A percentile compares a stretch with the other conserved stretches of the same genome.
phyloP scores from a whole-genome alignment of 2,797 vertebrate genomes.

The Malacoctenus gilli region DNA sequence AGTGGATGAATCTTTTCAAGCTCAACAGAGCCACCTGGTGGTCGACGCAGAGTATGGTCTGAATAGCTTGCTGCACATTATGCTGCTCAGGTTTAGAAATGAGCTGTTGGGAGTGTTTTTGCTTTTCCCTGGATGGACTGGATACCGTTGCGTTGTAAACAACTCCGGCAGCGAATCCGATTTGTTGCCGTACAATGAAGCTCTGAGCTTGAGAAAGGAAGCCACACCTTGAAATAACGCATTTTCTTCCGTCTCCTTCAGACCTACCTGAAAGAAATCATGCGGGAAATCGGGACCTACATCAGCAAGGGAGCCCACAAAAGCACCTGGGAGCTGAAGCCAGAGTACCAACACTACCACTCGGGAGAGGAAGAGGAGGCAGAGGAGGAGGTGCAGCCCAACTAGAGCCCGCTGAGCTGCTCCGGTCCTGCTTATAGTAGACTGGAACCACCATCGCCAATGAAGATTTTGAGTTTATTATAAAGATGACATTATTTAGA shows the following conservation, averaged over 20 bases:
- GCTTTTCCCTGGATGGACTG: too few species aligned
- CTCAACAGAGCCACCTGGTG: slow-evolving; percentile 64
- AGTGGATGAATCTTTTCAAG: not conserved
- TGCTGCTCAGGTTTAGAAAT: too few species aligned
- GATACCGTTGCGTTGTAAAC: too few species aligned
- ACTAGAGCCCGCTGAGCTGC: not conserved
- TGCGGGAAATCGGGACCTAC: slow-evolving; percentile 92
- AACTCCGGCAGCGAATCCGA: too few species aligned
- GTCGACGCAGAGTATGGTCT: not conserved
- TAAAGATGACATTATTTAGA: not conserved
- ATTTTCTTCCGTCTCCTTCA: slow-evolving; percentile 51
- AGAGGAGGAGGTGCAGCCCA: slow-evolving; percentile 77
- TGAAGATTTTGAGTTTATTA: not conserved
- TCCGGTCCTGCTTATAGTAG: too few species aligned
- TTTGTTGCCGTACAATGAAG: too few species aligned
- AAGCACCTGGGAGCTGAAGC: slow-evolving; percentile 96
- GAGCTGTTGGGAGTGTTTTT: not conserved
- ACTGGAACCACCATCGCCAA: too few species aligned
- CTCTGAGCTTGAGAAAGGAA: too few species aligned
- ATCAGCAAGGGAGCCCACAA: slow-evolving; percentile 94
- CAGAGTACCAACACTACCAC: slow-evolving; percentile 93
- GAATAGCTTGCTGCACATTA: too few species aligned
- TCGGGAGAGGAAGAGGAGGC: slow-evolving; percentile 77
- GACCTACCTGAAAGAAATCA: slow-evolving; percentile 95
- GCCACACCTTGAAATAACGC: too few species aligned